Evolutionary conservation across 2,113 vertebrate species (phyloP).

Genomic region (Rallus limicola): DNA sequence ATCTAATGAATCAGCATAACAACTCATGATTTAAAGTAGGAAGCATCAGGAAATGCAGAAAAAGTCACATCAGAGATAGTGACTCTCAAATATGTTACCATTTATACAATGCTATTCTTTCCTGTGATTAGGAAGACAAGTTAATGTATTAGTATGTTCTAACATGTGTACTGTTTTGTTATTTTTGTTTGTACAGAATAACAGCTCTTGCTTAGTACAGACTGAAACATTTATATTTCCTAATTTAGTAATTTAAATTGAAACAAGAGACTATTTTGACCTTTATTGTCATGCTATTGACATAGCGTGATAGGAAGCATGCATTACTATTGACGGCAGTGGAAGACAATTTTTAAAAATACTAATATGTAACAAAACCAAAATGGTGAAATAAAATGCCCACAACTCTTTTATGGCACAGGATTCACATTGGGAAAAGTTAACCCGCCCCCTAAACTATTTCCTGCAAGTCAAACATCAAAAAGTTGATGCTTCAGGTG

Average conservation of each 20-base stretch:
- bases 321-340: not conserved
- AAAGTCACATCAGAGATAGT: not conserved
- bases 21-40: not conserved
- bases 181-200: not conserved
- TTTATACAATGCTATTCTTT: not conserved
- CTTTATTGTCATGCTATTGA: not conserved
- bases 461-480: not conserved
- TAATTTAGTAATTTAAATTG: not conserved
- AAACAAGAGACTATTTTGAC: not conserved
- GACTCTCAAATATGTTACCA: not conserved
- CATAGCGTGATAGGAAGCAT: not conserved
- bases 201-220: not conserved
- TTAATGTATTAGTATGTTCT: not conserved
- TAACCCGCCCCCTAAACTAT: not conserved
- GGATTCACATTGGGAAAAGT: not conserved
- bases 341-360: not conserved
- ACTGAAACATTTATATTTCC: not conserved
- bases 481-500: not conserved
- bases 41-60: constrained; percentile 25
- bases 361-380: not conserved
- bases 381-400: not conserved
- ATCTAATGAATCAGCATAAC: not conserved
- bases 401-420: not conserved
- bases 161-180: not conserved
- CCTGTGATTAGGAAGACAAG: not conserved